These are phyloP conservation scores for Abscondita cerata DNA, from an alignment of 2,888 invertebrate genomes.

Conservation along the genomic window DNA sequence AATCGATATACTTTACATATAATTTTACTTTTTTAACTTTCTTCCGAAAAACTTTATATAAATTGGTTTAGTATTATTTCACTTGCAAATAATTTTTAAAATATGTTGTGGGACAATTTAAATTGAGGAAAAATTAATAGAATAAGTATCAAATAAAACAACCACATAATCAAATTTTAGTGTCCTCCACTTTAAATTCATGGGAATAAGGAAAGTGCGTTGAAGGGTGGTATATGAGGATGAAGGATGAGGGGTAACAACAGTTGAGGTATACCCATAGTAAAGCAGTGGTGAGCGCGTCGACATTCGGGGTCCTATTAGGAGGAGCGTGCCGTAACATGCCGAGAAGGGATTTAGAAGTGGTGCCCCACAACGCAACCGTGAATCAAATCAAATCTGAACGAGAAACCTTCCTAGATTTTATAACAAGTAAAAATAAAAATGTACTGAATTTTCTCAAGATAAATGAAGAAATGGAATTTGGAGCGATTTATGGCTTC, in stretches of 20 bases:
- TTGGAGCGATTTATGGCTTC: constrained; percentile 34
- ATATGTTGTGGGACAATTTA: too few species aligned
- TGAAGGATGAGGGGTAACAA: neutral
- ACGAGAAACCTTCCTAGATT: constrained; percentile 49
- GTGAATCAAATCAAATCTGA: constrained; percentile 47
- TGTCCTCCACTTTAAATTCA: constrained; percentile 16
- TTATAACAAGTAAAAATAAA: constrained; percentile 50
- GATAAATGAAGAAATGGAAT: constrained; percentile 35
- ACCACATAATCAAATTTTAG: constrained; percentile 15
- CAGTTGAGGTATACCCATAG: neutral
- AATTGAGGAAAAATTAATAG: too few species aligned
- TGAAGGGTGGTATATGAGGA: neutral
- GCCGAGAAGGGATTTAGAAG: constrained; percentile 50
- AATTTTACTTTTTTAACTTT: too few species aligned
- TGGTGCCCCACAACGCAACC: constrained; percentile 37
- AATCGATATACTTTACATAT: too few species aligned
- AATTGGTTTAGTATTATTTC: too few species aligned
- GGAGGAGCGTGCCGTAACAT: constrained; percentile 54
- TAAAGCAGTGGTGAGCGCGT: constrained; percentile 25
- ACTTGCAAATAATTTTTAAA: too few species aligned
- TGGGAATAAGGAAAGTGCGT: constrained; percentile 10
- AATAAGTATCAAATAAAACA: constrained; percentile 13
- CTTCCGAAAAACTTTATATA: too few species aligned
- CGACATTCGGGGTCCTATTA: constrained; percentile 41
- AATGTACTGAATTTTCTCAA: constrained; percentile 49